Evolutionary conservation across 2,888 invertebrate genomes (phyloP), one percentile per base, ranked within the genome.

Genomic region (Dolomedes plantarius): DNA sequence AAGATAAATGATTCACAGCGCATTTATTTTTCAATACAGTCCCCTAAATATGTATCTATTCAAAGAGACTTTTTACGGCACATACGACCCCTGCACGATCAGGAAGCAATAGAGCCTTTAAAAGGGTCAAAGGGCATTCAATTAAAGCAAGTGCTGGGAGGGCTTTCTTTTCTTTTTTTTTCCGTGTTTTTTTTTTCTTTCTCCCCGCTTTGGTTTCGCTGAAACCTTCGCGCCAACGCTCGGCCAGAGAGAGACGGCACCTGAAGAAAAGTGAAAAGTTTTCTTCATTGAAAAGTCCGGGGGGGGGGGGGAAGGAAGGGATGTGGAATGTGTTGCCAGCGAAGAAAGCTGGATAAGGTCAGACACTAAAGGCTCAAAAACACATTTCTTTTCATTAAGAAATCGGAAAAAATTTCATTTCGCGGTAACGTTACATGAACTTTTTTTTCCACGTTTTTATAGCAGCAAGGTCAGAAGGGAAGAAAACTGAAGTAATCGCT

Each of bases 91-190:
- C 65, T 65, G 11, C 65, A 65, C 65, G 65, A 65, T 65, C 65
- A 31, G 31, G 65, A 31, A 65, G 65, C 65, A 29, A 50, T 50
- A 68, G 68, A 76, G 46, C 67, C 32, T 23, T 50, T 65, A 9
- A 23, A 19, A 27, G 76, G 56, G 68, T 76, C 76, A 76, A 32
- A 32, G 76, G 41, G 76, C 50, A 76, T 76, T 76, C 76, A 76
- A 67, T 76, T 76, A 76, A 68, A 46, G 28, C 50, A 68, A 76
- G 76, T 76, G 75, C 65, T 76, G 9, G 62, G 28, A 0, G 27
- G 31, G 65, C 13, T 65, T 36, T 46, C 41, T n/a, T 46, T 46
- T 46, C n/a, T 5, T 1, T 41, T 46, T 46, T 9, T 16, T 46
- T 46, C 2, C 16, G 16, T 6, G 16, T 46, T 46, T 13, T 46